Evolutionary conservation across 92 coral and sea anemone species (phyloP).

Genomic region (Parazoanthus atlanticus): DNA sequence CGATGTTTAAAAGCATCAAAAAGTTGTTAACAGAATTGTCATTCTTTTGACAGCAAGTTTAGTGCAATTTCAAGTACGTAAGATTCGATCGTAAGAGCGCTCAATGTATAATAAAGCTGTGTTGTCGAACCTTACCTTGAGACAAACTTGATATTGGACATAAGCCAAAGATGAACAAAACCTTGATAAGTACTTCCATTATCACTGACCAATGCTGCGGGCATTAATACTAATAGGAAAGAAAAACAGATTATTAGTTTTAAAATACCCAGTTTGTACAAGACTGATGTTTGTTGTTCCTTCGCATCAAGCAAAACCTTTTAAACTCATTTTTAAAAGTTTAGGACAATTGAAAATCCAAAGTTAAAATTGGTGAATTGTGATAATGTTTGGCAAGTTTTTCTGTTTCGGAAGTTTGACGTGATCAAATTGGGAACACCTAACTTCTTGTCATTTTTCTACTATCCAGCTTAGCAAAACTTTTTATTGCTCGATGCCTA

Average conservation of each 20-base stretch:
- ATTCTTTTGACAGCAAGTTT: background rate
- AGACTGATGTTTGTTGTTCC: background rate
- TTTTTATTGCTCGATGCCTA: background rate
- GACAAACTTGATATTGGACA: slow-evolving; percentile 6
- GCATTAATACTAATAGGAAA: background rate
- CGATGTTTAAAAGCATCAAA: too few relatives aligned
- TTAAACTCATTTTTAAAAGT: background rate
- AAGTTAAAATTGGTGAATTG: background rate
- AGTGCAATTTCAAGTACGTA: background rate
- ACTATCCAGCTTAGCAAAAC: background rate
- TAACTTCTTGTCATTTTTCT: background rate
- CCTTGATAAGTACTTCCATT: background rate
- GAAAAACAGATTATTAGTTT: background rate
- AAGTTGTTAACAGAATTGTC: too few relatives aligned
- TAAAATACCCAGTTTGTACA: background rate
- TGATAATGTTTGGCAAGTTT: too few relatives aligned
- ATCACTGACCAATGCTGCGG: background rate
- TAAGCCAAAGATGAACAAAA: background rate
- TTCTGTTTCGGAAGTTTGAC: background rate
- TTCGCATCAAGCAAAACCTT: background rate
- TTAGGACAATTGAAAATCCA: background rate
- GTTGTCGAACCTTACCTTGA: slow-evolving; percentile 1
- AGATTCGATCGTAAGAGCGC: background rate
- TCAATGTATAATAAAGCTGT: background rate
- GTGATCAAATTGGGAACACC: background rate